Conservation (phyloP, 2,888 invertebrate genomes). For the Bedellia somnulentella region DNA sequence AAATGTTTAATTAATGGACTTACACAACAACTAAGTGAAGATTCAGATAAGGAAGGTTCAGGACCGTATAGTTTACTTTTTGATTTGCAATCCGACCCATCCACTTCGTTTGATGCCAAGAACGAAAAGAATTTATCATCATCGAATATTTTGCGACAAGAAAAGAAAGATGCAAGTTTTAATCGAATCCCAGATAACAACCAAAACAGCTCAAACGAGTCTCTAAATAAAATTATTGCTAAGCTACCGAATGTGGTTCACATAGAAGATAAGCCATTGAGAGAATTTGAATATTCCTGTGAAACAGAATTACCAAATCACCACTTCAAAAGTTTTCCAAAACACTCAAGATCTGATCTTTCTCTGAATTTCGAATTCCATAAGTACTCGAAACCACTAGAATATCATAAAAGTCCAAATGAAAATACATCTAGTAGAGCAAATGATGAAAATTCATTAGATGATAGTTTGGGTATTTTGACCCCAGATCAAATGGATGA, state of each 20-base stretch:
- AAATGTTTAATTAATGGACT: conserved; percentile 45
- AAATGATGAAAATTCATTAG: conserved; percentile 79
- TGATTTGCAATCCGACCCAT: conserved; percentile 42
- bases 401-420: conserved; percentile 44
- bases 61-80: conserved; percentile 66
- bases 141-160: too few species aligned
- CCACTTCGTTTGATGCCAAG: conserved; percentile 21
- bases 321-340: conserved; percentile 29
- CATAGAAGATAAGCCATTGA: conserved; percentile 48
- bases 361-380: conserved; percentile 46
- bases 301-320: conserved; percentile 36
- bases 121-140: too few species aligned
- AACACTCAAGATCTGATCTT: conserved; percentile 48
- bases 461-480: conserved; percentile 83
- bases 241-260: conserved; percentile 42
- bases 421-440: conserved; percentile 46
- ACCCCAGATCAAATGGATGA: conserved; percentile 89
- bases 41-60: conserved; percentile 48
- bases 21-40: conserved; percentile 42
- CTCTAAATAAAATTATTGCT: conserved; percentile 31
- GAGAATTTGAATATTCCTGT: conserved; percentile 53
- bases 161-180: too few species aligned
- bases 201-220: conserved; percentile 21
- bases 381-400: conserved; percentile 28
- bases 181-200: too few species aligned